A percentile compares a stretch with the other conserved stretches of the same genome.
These are phyloP conservation scores for Condylura cristata DNA, from an alignment of 2,113 vertebrate species.

Conservation along the genomic window DNA sequence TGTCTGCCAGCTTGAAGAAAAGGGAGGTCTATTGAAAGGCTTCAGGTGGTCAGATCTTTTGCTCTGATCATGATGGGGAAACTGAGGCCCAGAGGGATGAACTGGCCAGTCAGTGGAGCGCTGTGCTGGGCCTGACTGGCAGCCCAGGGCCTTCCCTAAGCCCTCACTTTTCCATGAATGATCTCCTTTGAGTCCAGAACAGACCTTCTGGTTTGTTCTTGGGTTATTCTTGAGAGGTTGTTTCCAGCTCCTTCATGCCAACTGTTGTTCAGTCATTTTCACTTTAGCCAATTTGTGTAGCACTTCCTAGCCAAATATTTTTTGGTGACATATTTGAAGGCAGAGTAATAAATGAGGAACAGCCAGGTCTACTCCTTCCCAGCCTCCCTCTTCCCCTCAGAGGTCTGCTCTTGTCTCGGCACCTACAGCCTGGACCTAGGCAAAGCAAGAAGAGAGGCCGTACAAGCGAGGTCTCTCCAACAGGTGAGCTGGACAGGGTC, in stretches of 20 bases:
- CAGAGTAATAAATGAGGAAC: background rate
- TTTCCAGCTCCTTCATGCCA: background rate
- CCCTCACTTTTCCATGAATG: background rate
- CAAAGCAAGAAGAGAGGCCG: background rate
- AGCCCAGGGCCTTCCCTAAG: background rate
- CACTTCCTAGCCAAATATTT: background rate
- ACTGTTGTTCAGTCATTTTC: background rate
- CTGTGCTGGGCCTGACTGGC: fast-evolving
- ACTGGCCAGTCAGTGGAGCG: background rate
- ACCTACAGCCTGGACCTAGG: background rate
- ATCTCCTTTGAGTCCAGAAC: background rate
- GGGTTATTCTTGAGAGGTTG: background rate
- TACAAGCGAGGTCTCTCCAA: background rate
- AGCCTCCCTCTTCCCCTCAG: background rate
- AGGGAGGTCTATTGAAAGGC: background rate
- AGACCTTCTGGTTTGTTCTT: background rate
- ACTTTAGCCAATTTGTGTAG: background rate
- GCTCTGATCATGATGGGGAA: background rate
- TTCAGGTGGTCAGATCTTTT: background rate
- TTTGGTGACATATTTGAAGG: slow-evolving; percentile 8
- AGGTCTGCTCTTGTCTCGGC: background rate
- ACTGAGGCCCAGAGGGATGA: background rate
- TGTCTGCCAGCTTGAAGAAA: background rate
- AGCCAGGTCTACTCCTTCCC: background rate
- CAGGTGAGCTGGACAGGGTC: background rate